phyloP scores from a whole-genome alignment of 2,888 invertebrate species.

The Ypsolopha sequella region DNA sequence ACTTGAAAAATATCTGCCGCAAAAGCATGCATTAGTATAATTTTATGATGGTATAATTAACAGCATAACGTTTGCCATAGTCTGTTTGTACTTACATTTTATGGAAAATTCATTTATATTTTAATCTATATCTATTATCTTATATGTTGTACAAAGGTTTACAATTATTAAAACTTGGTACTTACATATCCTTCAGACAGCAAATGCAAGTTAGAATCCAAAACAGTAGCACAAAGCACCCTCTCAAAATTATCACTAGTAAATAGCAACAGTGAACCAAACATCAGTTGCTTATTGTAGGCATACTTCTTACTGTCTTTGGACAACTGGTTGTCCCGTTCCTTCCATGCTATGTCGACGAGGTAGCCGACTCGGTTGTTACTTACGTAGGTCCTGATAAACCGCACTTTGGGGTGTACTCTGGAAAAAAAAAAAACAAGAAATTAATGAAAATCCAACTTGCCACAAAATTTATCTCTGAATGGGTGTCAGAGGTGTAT shows the following conservation, averaged over 20 bases:
- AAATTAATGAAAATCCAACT: background rate
- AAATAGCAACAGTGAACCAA: conserved; percentile 80
- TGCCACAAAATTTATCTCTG: too few relatives aligned
- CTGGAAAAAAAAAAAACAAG: conserved; percentile 22
- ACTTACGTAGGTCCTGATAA: conserved; percentile 42
- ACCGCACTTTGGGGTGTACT: conserved; percentile 56
- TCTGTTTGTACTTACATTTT: too few relatives aligned
- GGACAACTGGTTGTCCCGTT: conserved; percentile 22
- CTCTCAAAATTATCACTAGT: conserved; percentile 77
- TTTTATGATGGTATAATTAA: too few relatives aligned
- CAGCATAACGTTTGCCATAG: too few relatives aligned
- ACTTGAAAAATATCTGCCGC: too few relatives aligned
- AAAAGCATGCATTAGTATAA: too few relatives aligned
- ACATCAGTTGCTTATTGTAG: conserved; percentile 71
- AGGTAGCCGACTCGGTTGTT: conserved; percentile 55
- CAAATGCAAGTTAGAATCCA: conserved; percentile 51
- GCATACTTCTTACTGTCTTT: conserved; percentile 30
- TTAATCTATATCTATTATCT: too few relatives aligned
- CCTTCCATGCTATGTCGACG: conserved; percentile 44
- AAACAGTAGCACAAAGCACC: conserved; percentile 77
- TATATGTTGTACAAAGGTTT: too few relatives aligned
- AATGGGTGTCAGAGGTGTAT: background rate
- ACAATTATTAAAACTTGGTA: conserved; percentile 10
- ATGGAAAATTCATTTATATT: too few relatives aligned
- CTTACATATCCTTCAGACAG: conserved; percentile 70